phyloP scores from a whole-genome alignment of 2,113 vertebrate species.

The Geothlypis trichas region DNA sequence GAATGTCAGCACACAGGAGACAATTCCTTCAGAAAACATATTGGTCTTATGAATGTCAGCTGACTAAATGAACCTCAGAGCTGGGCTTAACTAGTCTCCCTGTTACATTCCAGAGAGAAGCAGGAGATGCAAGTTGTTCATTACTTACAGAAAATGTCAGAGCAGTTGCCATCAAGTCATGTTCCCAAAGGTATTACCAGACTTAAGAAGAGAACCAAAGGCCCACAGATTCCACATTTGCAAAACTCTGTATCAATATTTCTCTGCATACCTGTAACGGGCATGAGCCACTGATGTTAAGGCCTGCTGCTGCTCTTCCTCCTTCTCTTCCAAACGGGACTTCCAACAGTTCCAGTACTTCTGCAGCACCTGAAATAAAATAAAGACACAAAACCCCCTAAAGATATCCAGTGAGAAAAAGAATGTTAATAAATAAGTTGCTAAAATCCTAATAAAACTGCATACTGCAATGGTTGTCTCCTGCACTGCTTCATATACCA shows the following conservation, averaged over 20 bases:
- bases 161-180: not conserved
- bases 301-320: constrained; percentile 72
- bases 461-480: not conserved
- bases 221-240: not conserved
- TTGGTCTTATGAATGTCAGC: not conserved
- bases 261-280: constrained; percentile 73
- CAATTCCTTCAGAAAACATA: not conserved
- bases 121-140: not conserved
- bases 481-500: not conserved
- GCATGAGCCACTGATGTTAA: constrained; percentile 57
- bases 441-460: not conserved
- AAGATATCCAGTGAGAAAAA: not conserved
- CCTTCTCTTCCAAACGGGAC: constrained; percentile 75
- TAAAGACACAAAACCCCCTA: not conserved
- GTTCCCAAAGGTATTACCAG: not conserved
- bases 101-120: not conserved
- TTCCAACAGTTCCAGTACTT: constrained; percentile 84
- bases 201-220: not conserved
- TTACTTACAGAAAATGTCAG: not conserved
- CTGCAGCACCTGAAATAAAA: constrained; percentile 71
- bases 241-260: not conserved
- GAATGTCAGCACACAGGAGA: not conserved
- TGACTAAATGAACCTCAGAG: not conserved
- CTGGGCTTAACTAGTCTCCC: not conserved
- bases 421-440: not conserved